Conservation (phyloP, 2,888 invertebrate species). For the Brachynemurus nebulosus region DNA sequence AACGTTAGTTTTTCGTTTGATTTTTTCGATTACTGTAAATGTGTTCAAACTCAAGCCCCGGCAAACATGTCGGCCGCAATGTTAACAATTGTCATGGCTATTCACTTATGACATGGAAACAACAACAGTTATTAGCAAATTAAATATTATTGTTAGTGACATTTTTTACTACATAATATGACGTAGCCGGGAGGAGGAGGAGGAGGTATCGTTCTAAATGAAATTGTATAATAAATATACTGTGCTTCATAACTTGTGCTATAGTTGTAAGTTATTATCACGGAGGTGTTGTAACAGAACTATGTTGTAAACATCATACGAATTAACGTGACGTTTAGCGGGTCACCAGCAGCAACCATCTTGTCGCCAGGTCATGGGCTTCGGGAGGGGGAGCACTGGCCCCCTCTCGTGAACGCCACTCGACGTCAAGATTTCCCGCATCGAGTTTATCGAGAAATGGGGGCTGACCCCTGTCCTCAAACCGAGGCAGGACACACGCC, state of each 20-base stretch:
- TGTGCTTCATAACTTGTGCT: neutral
- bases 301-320: neutral
- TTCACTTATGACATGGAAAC: neutral
- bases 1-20: no score
- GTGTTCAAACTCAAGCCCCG: neutral
- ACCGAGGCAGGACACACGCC: conserved; percentile 85
- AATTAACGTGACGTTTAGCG: conserved; percentile 2
- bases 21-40: conserved; percentile 2
- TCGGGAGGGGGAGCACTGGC: conserved; percentile 45
- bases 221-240: neutral
- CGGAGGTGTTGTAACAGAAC: neutral
- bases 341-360: conserved; percentile 11
- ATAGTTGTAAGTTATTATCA: conserved; percentile 1
- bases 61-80: neutral
- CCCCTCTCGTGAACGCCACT: conserved; percentile 42
- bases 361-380: conserved; percentile 39
- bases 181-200: neutral
- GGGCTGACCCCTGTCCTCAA: conserved; percentile 96
- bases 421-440: conserved; percentile 89
- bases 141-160: neutral
- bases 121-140: neutral
- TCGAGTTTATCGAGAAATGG: conserved; percentile 96
- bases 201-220: neutral
- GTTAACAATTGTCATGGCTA: neutral
- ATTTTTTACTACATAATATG: neutral